A percentile compares a stretch with the other conserved stretches of the same genome.
Conservation (phyloP, 92 coral and sea anemone genomes). For the Nematostella vectensis region DNA sequence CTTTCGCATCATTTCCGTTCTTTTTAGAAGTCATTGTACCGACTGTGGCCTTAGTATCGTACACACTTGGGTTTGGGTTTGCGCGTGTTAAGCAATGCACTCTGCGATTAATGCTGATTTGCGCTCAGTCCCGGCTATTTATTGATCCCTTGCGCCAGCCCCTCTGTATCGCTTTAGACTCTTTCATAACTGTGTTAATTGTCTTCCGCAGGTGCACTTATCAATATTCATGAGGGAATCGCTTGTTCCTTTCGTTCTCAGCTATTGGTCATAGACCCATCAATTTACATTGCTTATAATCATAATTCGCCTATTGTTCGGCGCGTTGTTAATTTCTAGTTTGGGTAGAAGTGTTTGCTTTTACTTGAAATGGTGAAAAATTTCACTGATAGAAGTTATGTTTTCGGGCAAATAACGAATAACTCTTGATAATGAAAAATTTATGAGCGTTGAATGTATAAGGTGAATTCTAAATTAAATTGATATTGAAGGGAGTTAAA, state of each 20-base stretch:
- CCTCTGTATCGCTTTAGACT: conserved; percentile 68
- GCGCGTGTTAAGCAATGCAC: not conserved
- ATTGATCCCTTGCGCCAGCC: conserved; percentile 54
- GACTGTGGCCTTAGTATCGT: conserved; percentile 4
- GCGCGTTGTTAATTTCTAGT: not conserved
- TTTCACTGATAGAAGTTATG: too few relatives aligned
- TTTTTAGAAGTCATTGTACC: not conserved
- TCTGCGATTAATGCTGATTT: not conserved
- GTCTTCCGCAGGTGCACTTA: conserved; percentile 88
- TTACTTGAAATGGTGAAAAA: too few relatives aligned
- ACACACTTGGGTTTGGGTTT: conserved; percentile 16
- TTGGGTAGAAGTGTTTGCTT: not conserved
- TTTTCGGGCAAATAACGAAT: too few relatives aligned
- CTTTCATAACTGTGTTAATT: conserved; percentile 63
- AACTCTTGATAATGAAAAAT: not conserved
- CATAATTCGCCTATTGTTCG: not conserved
- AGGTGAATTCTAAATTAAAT: too few relatives aligned
- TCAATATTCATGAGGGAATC: conserved; percentile 44
- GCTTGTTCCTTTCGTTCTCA: conserved; percentile 21
- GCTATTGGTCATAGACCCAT: conserved; percentile 27
- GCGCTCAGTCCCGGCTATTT: conserved; percentile 45
- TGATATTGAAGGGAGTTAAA: too few relatives aligned
- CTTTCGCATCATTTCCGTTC: conserved; percentile 2
- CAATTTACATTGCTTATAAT: not conserved
- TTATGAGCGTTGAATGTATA: too few relatives aligned